Conservation (phyloP, 2,797 vertebrate genomes). For the Poeciliopsis turneri region DNA sequence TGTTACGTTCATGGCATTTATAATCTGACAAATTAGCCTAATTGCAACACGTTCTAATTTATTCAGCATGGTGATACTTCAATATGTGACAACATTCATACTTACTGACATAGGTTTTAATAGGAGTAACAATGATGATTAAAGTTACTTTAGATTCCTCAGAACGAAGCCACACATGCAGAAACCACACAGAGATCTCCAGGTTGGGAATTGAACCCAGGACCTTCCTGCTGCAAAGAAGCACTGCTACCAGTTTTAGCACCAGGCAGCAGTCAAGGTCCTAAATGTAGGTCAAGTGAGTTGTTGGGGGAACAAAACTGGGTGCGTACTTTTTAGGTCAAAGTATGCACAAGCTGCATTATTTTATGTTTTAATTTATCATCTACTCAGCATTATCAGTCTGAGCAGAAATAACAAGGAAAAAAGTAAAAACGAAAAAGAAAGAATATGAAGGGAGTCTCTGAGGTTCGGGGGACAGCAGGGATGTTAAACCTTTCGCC, state of each 20-base stretch:
- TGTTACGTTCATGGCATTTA: not conserved
- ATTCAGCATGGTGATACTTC: not conserved
- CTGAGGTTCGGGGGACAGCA: not conserved
- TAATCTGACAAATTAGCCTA: not conserved
- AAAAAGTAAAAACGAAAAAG: not conserved
- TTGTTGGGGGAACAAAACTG: not conserved
- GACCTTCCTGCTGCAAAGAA: not conserved
- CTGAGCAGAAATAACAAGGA: not conserved
- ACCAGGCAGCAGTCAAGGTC: not conserved
- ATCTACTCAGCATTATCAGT: constrained; percentile 10
- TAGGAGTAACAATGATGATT: not conserved
- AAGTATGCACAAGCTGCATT: not conserved
- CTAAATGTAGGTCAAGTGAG: not conserved
- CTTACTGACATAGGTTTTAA: not conserved
- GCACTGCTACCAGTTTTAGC: not conserved
- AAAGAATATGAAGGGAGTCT: not conserved
- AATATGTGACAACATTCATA: not conserved
- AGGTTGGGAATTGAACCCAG: not conserved
- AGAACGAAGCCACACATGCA: not conserved
- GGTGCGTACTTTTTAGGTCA: not conserved
- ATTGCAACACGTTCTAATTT: not conserved
- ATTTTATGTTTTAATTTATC: not conserved
- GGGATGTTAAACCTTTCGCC: constrained; percentile 9
- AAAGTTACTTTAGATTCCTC: not conserved
- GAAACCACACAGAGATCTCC: not conserved